Base-by-base conservation (phyloP, 2,797 vertebrate genomes). In the Microchirus variegatus region DNA sequence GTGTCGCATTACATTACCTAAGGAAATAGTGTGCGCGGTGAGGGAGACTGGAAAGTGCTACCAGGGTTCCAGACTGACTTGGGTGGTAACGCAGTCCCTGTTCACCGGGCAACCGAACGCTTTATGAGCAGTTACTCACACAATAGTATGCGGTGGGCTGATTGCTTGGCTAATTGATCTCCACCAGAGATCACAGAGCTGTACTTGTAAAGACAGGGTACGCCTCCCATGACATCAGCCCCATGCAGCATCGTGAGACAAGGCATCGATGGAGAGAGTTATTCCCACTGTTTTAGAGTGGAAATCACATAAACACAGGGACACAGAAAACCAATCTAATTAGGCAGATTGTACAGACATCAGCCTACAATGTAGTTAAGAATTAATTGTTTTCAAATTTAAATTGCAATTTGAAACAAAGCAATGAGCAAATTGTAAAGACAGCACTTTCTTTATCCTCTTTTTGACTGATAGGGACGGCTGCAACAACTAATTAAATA, bases 151-250 rank as follows among this genome's bases (percentile, higher is more conserved):
- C 80, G 89, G 87, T 86, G 82, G 87, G 77, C 85, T 87, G 87
- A 92, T 92, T 89, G 90, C 90, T 88, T 82, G 55, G 85, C 90
- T 93, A 93, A 94, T 92, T 92, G 92, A 91, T 91, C 87, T 82
- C 86, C 83, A 80, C 86, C 81, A 82, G 84, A 90, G 89, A 92
- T 92, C 91, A 92, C 85, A 92, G 88, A 56, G 80, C 80, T 37
- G 83, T 1, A 50, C 80, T 87, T 62, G 46, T 87, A 90, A 90
- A 90, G 82, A 45, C 59, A 57, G 74, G 73, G 70, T 87, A 85
- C 82, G 80, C 86, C 85, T 53, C 71, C 81, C 77, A 87, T 92
- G 89, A 92, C 90, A 88, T 92, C 90, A 89, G 35, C 43, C 12
- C 72, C 69, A 15, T 9, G 66, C 64, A 64, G 80, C 67, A 55